These are phyloP conservation scores for Oophaga pumilio DNA, from an alignment of 2,113 vertebrate genomes.

Conservation along the genomic window DNA sequence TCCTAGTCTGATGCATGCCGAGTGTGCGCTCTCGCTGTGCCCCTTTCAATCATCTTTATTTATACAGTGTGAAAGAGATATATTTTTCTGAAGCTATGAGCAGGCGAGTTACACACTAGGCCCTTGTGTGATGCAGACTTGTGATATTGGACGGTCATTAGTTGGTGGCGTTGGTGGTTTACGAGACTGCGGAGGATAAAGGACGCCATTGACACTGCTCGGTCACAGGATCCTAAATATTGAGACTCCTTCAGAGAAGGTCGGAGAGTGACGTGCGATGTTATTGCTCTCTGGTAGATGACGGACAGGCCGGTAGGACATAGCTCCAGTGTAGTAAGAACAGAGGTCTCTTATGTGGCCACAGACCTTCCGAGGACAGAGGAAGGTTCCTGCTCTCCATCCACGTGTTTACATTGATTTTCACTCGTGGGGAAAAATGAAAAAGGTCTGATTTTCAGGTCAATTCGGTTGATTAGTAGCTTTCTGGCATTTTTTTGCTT, in stretches of 20 bases:
- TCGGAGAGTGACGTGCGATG: conserved; percentile 12
- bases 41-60: background rate
- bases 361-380: background rate
- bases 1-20: background rate
- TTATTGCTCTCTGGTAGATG: conserved; percentile 18
- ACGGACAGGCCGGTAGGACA: background rate
- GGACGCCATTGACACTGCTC: conserved; percentile 3
- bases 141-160: background rate
- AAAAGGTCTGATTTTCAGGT: background rate
- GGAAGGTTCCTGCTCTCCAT: background rate
- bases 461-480: too few relatives aligned
- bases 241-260: background rate
- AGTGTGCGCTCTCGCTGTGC: too few relatives aligned
- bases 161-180: conserved; percentile 19
- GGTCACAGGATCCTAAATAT: conserved; percentile 35
- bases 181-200: conserved; percentile 13
- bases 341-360: conserved; percentile 16
- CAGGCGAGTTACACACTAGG: background rate
- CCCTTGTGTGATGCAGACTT: conserved; percentile 5
- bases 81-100: background rate
- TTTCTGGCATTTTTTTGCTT: background rate
- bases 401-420: background rate
- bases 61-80: background rate
- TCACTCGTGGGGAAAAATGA: background rate
- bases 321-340: conserved; percentile 4